Base-by-base conservation (phyloP, 2,797 vertebrate species). In the Chelonia mydas region DNA sequence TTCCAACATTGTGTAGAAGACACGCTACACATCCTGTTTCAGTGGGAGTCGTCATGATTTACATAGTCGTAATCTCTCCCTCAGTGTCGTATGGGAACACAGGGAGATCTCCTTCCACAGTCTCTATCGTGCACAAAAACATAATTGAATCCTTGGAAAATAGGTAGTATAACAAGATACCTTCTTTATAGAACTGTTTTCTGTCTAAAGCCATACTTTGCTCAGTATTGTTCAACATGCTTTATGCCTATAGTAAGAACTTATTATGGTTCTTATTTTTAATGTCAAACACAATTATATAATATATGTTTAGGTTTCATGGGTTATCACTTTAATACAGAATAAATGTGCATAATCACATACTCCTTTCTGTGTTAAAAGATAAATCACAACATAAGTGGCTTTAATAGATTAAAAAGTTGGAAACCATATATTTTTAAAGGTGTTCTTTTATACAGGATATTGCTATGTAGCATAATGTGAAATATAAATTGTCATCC, bases 221-320 rank as follows among this genome's bases (percentile, higher is more conserved):
- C 88, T 95, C 65, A 88, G 80, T 23, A 31, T 84, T 95, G 86
- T 94, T 45, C 49, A 6, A 0, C 72, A 87, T 88, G 81, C 82
- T 95, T 86, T 90, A 57, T 85, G 41, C 8, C n/a, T 83, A 6
- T 76, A 84, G 86, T 76, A 93, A 94, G 41, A 83, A 41, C 53
- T 95, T 94, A 82, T 68, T 68, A 88, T 92, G 13, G 61, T 54
- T 81, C 54, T 92, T 92, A 47, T 27, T 84, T 92, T 92, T 91
- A 91, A 88, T 94, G 53, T 82, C 89, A 83, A 83, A 79, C 31
- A 33, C 13, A 15, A 15, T 11, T 83, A 94, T 16, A 3, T 79
- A 86, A 89, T 84, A 33, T 5, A 23, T 88, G 23, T 82, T 78
- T 92, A 74, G 28, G 72, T 91, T 94, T 89, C 19, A 2, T 37